These are phyloP conservation scores for Drosophila aldrichi DNA, from an alignment of 2,888 invertebrate genomes.

Conservation along the genomic window DNA sequence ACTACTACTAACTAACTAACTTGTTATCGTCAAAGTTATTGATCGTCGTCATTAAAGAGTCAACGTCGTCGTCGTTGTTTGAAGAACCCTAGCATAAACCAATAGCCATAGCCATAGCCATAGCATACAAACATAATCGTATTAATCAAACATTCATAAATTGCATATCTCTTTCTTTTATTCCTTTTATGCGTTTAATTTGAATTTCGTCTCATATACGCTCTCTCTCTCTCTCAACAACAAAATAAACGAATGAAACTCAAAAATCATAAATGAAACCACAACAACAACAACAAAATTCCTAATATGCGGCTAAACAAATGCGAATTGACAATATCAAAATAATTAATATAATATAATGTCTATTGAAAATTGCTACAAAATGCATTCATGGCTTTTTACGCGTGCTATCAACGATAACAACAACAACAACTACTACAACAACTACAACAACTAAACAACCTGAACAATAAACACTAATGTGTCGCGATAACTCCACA, in stretches of 20 bases:
- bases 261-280: slow-evolving; percentile 33
- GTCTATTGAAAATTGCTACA: slow-evolving; percentile 60
- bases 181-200: slow-evolving; percentile 59
- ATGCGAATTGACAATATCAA: slow-evolving; percentile 54
- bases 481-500: slow-evolving; percentile 32
- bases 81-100: slow-evolving; percentile 34
- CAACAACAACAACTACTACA: slow-evolving; percentile 38
- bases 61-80: slow-evolving; percentile 33
- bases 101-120: slow-evolving; percentile 40
- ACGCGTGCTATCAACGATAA: slow-evolving; percentile 58
- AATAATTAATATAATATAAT: slow-evolving; percentile 34
- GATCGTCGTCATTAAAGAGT: slow-evolving; percentile 36
- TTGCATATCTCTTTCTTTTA: slow-evolving; percentile 73
- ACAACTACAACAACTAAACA: slow-evolving; percentile 25
- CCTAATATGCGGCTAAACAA: slow-evolving; percentile 75
- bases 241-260: slow-evolving; percentile 33
- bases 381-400: slow-evolving; percentile 82
- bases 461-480: slow-evolving; percentile 29
- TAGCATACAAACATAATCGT: slow-evolving; percentile 45
- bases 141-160: slow-evolving; percentile 65
- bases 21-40: slow-evolving; percentile 32
- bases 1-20: slow-evolving; percentile 26
- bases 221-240: slow-evolving; percentile 47
- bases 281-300: slow-evolving; percentile 13
- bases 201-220: slow-evolving; percentile 68